Conservation (phyloP, 2,113 vertebrate genomes). For the Xyrauchen texanus region DNA sequence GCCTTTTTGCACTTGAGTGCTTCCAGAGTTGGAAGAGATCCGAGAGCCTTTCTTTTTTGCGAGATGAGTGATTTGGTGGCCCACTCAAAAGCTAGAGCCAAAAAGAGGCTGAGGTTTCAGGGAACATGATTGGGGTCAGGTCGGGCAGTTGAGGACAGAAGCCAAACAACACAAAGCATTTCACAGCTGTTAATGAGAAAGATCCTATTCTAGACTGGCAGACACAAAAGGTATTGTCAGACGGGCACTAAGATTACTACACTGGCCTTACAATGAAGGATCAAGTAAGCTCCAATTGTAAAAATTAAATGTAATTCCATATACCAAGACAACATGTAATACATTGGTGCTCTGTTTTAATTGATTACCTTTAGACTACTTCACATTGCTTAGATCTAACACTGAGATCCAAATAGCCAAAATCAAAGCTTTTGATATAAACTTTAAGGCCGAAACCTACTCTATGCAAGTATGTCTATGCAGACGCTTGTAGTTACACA, state of each 20-base stretch:
- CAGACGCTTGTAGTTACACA: too few relatives aligned
- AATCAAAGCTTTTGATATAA: too few relatives aligned
- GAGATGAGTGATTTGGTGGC: constrained; percentile 34
- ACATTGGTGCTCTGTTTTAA: too few relatives aligned
- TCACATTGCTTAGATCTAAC: too few relatives aligned
- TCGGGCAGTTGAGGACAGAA: constrained; percentile 27
- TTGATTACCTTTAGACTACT: too few relatives aligned
- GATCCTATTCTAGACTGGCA: constrained; percentile 5
- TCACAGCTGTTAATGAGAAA: constrained; percentile 44
- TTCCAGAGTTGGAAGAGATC: constrained; percentile 6
- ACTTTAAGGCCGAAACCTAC: too few relatives aligned
- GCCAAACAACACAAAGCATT: constrained; percentile 29
- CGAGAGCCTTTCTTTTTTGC: constrained; percentile 5
- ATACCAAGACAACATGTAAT: too few relatives aligned
- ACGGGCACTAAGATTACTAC: neutral
- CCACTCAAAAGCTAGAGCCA: constrained; percentile 30
- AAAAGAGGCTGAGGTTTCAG: constrained; percentile 8
- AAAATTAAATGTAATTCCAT: too few relatives aligned
- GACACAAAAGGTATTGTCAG: constrained; percentile 23
- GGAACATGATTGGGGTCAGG: constrained; percentile 43
- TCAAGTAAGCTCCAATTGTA: too few relatives aligned
- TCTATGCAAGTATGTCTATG: too few relatives aligned
- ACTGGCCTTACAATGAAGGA: too few relatives aligned
- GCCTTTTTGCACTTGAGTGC: constrained; percentile 43
- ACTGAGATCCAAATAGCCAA: too few relatives aligned